Conservation (phyloP, 2,797 vertebrate genomes). For the Leucoraja ocellata region DNA sequence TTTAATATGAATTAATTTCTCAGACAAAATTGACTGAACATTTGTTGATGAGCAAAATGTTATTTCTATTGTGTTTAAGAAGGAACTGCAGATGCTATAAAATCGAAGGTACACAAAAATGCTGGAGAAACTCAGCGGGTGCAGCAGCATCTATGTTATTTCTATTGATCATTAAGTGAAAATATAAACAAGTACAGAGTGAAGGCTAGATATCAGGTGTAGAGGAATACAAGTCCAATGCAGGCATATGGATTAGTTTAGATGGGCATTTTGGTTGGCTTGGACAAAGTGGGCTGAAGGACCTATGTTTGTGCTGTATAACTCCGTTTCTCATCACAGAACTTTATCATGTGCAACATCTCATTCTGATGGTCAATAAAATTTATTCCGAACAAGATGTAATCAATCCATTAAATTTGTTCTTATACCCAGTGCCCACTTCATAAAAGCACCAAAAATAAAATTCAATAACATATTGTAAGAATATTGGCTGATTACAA, state of each 20-base stretch:
- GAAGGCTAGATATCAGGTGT: neutral
- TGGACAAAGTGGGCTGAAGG: too few relatives aligned
- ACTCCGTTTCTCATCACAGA: too few relatives aligned
- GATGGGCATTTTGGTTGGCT: too few relatives aligned
- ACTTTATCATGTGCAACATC: neutral
- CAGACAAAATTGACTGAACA: neutral
- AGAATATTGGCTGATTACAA: neutral
- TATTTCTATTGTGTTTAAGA: neutral
- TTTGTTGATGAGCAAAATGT: neutral
- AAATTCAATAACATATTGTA: neutral
- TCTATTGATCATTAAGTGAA: neutral
- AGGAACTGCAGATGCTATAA: too few relatives aligned
- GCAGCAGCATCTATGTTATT: too few relatives aligned
- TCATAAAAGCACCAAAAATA: neutral
- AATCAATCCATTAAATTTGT: neutral
- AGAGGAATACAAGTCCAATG: too few relatives aligned
- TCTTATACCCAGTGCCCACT: neutral
- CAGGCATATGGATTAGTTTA: too few relatives aligned
- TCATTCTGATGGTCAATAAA: neutral
- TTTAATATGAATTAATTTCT: neutral
- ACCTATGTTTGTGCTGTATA: too few relatives aligned
- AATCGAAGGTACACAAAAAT: too few relatives aligned
- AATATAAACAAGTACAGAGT: neutral
- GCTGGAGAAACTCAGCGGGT: too few relatives aligned
- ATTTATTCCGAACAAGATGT: neutral